phyloP scores from a whole-genome alignment of 2,888 invertebrate species.

The Cactoblastis cactorum region DNA sequence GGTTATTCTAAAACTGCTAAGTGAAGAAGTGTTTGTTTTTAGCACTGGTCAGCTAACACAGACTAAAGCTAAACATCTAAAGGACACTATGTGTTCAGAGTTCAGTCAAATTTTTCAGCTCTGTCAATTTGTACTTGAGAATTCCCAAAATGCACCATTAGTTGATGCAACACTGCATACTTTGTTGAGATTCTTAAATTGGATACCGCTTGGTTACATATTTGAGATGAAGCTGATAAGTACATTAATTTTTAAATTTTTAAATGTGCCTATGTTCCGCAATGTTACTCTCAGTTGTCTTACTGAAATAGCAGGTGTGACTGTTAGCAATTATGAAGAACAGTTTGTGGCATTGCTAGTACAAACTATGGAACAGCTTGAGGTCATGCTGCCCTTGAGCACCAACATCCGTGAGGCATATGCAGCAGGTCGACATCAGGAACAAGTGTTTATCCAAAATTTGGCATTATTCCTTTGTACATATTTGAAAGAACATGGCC shows the following conservation, averaged over 20 bases:
- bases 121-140: constrained; percentile 98
- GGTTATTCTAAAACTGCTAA: constrained; percentile 97
- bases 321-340: constrained; percentile 93
- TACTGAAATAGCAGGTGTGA: constrained; percentile 97
- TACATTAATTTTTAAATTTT: constrained; percentile 96
- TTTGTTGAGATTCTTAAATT: constrained; percentile 96
- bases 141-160: constrained; percentile 97
- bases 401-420: constrained; percentile 97
- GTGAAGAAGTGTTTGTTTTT: constrained; percentile 99
- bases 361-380: constrained; percentile 94
- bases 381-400: constrained; percentile 93
- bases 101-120: constrained; percentile 99
- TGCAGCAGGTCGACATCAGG: constrained; percentile 94
- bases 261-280: constrained; percentile 97
- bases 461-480: constrained; percentile 98
- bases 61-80: constrained; percentile 98
- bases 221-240: constrained; percentile 98
- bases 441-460: constrained; percentile 99
- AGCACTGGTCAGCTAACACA: constrained; percentile 99
- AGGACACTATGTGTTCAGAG: constrained; percentile 99
- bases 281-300: constrained; percentile 99
- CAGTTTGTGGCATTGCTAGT: constrained; percentile 94
- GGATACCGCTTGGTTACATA: constrained; percentile 99
- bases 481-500: constrained; percentile 97
- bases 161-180: constrained; percentile 98